These are phyloP conservation scores for Liasis olivaceus DNA, from an alignment of 2,797 vertebrate genomes.

Conservation along the genomic window DNA sequence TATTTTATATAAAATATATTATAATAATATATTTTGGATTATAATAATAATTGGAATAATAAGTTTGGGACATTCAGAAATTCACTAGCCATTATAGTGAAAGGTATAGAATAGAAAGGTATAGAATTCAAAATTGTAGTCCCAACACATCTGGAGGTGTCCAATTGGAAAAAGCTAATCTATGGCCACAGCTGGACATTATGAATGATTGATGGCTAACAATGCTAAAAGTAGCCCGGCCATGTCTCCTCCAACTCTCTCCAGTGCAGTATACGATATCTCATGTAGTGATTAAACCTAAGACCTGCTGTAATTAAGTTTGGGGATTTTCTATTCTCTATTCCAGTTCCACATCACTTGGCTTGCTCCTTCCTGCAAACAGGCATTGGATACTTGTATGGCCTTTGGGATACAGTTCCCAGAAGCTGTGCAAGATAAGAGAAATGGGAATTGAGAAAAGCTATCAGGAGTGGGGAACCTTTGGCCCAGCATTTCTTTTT, in stretches of 20 bases:
- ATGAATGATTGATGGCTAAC: background rate
- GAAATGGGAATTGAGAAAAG: background rate
- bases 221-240: background rate
- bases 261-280: background rate
- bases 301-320: background rate
- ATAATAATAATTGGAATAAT: no score
- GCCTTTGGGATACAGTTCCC: background rate
- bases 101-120: background rate
- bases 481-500: background rate
- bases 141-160: background rate
- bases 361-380: background rate
- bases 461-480: background rate
- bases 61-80: background rate
- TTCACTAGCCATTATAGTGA: background rate
- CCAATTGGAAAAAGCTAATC: background rate
- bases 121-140: background rate
- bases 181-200: background rate
- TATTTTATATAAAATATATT: no score
- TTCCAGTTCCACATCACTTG: background rate
- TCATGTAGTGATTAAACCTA: background rate
- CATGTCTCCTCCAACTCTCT: background rate
- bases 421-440: background rate
- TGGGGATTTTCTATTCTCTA: background rate
- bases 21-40: no score
- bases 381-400: background rate